These are phyloP conservation scores for Scaptomyza hsui DNA, from an alignment of 1,140 invertebrate species.

Conservation along the genomic window DNA sequence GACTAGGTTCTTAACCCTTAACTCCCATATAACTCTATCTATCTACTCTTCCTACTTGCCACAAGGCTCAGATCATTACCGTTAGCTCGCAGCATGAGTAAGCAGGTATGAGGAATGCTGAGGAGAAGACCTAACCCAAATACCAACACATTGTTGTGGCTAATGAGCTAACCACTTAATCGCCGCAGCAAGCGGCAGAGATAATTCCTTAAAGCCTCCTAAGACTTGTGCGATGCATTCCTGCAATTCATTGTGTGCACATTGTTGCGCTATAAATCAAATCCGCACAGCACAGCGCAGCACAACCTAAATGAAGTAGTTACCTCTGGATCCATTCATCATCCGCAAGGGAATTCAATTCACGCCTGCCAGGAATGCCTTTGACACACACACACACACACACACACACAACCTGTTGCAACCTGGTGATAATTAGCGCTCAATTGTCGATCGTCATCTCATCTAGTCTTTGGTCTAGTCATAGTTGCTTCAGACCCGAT, in stretches of 20 bases:
- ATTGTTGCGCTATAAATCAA: constrained; percentile 53
- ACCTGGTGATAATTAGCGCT: constrained; percentile 51
- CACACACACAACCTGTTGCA: not conserved
- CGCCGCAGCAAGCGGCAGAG: constrained; percentile 4
- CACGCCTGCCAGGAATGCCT: constrained; percentile 52
- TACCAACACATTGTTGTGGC: constrained; percentile 47
- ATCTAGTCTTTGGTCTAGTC: constrained; percentile 11
- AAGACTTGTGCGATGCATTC: constrained; percentile 26
- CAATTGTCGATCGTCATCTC: constrained; percentile 52
- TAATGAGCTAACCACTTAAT: constrained; percentile 52
- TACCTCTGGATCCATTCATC: constrained; percentile 31
- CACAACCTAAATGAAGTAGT: constrained; percentile 49
- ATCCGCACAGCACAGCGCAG: constrained; percentile 33
- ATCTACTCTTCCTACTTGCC: not conserved
- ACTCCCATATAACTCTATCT: too few species aligned
- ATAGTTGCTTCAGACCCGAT: constrained; percentile 2
- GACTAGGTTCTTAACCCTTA: too few species aligned
- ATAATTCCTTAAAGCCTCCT: not conserved
- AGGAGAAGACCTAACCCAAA: constrained; percentile 40
- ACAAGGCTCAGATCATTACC: constrained; percentile 32
- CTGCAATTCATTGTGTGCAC: constrained; percentile 47
- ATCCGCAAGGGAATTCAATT: constrained; percentile 46
- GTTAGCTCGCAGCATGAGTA: constrained; percentile 29
- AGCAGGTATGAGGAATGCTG: not conserved
- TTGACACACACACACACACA: constrained; percentile 36